Evolutionary conservation across 2,797 vertebrate species (phyloP), one percentile per base, ranked within the genome.

Genomic region (Ptychobarbus kaznakovi): DNA sequence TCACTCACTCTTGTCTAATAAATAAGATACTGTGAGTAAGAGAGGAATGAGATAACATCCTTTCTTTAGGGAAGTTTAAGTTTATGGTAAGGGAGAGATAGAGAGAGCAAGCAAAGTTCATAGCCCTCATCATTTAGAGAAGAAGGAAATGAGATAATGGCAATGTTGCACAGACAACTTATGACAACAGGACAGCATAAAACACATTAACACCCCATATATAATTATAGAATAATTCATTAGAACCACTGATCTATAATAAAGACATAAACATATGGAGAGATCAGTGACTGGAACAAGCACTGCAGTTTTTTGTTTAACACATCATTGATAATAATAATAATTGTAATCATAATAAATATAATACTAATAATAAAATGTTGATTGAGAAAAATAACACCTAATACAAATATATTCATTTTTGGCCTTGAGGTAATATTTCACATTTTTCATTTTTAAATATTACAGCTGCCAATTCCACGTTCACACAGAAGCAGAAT

Each of bases 1-100:
- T 86, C 20, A 87, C n/a, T 86, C 20, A 72, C 28, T 28, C 2
- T 53, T 5, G 46, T 69, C 22, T 42, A 51, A 44, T 46, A 72
- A 83, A 66, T 6, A 40, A 40, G 38, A 40, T 40, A 40, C 20
- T 63, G 15, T 75, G 22, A 42, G 25, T 63, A 66, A 68, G 42
- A 35, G 13, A 7, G 12, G 12, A n/a, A 40, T 61, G 40, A 40
- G 44, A 73, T 87, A 74, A 74, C 22, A 51, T 2, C 6, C 49
- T 58, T 46, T 84, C 4, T 84, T 58, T 53, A 15, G 63, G 42
- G n/a, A n/a, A n/a, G 18, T 51, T 28, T 20, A 53, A 42, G 25
- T 32, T 25, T 25, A 5, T 35, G 38, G n/a, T n/a, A n/a, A n/a
- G n/a, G n/a, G n/a, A n/a, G n/a, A n/a, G n/a, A n/a, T n/a, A n/a